Evolutionary conservation across 2,113 vertebrate species (phyloP).

Genomic region (Festucalex cinctus): DNA sequence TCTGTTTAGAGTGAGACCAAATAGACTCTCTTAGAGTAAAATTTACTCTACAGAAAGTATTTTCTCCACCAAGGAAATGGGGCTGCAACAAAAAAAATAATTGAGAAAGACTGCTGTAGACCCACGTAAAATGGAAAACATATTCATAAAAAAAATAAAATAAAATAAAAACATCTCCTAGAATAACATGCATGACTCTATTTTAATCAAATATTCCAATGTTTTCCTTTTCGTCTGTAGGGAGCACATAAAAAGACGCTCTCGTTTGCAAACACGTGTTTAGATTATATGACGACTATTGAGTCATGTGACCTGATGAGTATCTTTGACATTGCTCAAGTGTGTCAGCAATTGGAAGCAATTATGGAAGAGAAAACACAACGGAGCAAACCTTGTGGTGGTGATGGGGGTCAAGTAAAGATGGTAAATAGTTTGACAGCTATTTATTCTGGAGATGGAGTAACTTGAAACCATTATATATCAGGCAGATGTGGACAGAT

Average conservation of each 20-base stretch:
- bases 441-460: conserved; percentile 8
- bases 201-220: background rate
- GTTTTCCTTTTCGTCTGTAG: background rate
- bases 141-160: background rate
- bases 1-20: no score
- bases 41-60: no score
- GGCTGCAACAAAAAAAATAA: no score
- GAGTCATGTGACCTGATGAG: background rate
- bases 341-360: no score
- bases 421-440: conserved; percentile 23
- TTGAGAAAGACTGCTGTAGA: background rate
- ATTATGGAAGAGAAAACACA: no score
- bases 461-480: conserved; percentile 14
- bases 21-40: no score
- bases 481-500: conserved; percentile 11
- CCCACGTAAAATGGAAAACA: background rate
- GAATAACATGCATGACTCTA: no score
- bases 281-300: background rate
- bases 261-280: background rate
- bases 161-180: background rate
- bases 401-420: background rate
- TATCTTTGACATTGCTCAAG: no score
- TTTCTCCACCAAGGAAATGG: no score
- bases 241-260: background rate
- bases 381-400: background rate